Conservation (phyloP, 2,888 invertebrate species). For the Noctua janthe region DNA sequence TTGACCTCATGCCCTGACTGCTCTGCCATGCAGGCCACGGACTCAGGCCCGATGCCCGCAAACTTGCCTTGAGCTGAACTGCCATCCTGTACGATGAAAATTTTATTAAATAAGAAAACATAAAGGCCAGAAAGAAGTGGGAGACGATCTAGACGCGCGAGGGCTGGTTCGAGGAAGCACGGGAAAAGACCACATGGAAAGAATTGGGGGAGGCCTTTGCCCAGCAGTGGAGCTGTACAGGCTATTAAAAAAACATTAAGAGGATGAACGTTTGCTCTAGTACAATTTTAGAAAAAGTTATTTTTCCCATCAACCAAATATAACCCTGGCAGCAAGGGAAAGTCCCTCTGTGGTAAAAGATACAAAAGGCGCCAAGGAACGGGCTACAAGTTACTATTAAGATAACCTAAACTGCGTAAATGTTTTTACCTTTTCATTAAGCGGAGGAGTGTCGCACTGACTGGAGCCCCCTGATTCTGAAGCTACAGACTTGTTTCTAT, state of each 20-base stretch:
- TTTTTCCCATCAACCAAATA: not conserved
- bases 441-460: slow-evolving; percentile 87
- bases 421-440: slow-evolving; percentile 83
- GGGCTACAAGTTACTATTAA: slow-evolving; percentile 29
- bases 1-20: slow-evolving; percentile 84
- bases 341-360: not conserved
- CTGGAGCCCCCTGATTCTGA: slow-evolving; percentile 88
- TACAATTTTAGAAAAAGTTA: not conserved
- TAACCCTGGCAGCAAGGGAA: not conserved
- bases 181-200: too few species aligned
- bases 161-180: too few species aligned
- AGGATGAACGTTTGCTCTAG: not conserved
- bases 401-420: slow-evolving; percentile 26
- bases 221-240: too few species aligned
- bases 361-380: slow-evolving; percentile 43
- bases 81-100: slow-evolving; percentile 77
- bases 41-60: slow-evolving; percentile 87
- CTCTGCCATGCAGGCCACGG: slow-evolving; percentile 86
- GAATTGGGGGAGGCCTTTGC: too few species aligned
- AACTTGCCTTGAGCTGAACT: slow-evolving; percentile 84
- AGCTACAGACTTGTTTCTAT: slow-evolving; percentile 84
- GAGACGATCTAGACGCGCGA: too few species aligned
- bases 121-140: too few species aligned
- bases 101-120: not conserved
- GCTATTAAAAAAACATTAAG: not conserved